Conservation (phyloP, 2,888 invertebrate species). For the Chaitophorus viminalis region DNA sequence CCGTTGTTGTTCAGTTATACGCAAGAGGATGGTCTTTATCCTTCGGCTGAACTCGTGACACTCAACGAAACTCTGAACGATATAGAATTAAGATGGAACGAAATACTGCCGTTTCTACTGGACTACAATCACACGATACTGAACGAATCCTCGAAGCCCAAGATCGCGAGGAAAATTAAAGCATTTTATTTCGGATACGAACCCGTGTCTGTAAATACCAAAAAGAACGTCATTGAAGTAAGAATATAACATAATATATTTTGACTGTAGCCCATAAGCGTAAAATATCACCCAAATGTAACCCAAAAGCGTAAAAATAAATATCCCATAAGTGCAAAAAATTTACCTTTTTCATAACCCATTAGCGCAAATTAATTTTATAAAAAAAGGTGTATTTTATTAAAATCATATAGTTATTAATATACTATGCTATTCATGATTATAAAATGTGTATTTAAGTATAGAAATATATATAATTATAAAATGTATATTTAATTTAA, state of each 20-base stretch:
- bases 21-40: constrained; percentile 79
- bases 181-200: constrained; percentile 64
- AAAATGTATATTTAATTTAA: too few relatives aligned
- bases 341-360: too few relatives aligned
- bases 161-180: constrained; percentile 64
- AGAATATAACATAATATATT: not conserved
- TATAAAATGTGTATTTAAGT: too few relatives aligned
- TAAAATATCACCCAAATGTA: too few relatives aligned
- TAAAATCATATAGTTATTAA: too few relatives aligned
- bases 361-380: too few relatives aligned
- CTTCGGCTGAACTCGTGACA: constrained; percentile 69
- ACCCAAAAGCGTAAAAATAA: too few relatives aligned
- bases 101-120: constrained; percentile 65
- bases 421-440: too few relatives aligned
- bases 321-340: too few relatives aligned
- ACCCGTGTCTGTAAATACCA: constrained; percentile 60
- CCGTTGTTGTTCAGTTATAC: constrained; percentile 78
- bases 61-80: constrained; percentile 63
- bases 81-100: constrained; percentile 64
- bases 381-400: too few relatives aligned
- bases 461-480: too few relatives aligned
- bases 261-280: too few relatives aligned
- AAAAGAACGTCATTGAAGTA: constrained; percentile 60
- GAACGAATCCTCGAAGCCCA: constrained; percentile 57
- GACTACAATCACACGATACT: constrained; percentile 65